Conservation (phyloP, 2,113 vertebrate genomes). For the Chloroceryle aenea region DNA sequence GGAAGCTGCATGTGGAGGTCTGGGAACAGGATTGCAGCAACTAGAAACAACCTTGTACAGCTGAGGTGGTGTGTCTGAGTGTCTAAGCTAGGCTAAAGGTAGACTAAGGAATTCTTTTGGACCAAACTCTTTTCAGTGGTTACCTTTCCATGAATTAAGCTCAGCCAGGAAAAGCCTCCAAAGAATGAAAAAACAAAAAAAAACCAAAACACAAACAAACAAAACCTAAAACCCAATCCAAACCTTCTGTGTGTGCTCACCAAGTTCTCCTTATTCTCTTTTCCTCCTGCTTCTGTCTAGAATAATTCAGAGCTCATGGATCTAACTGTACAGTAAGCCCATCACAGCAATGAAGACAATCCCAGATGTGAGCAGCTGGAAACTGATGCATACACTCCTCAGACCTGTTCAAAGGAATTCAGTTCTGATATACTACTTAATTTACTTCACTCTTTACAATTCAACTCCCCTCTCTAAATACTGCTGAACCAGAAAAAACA, state of each 20-base stretch:
- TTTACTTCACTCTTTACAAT: background rate
- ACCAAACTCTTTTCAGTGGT: background rate
- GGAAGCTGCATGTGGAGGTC: background rate
- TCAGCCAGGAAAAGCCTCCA: background rate
- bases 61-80: rapidly evolving
- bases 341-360: background rate
- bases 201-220: background rate
- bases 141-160: background rate
- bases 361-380: slow-evolving; percentile 32
- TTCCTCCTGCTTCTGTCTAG: slow-evolving; percentile 39
- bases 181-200: background rate
- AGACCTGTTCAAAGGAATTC: background rate
- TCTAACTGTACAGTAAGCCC: background rate
- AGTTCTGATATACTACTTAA: background rate
- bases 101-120: background rate
- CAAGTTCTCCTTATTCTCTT: background rate
- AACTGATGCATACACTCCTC: slow-evolving; percentile 12
- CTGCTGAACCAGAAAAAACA: background rate
- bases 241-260: background rate
- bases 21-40: background rate
- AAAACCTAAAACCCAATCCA: too few relatives aligned
- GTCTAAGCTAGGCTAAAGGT: background rate
- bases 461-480: background rate
- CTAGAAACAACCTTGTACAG: background rate
- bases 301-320: slow-evolving; percentile 54